Conservation (phyloP, 2,888 invertebrate species). For the Ferrisia virgata region DNA sequence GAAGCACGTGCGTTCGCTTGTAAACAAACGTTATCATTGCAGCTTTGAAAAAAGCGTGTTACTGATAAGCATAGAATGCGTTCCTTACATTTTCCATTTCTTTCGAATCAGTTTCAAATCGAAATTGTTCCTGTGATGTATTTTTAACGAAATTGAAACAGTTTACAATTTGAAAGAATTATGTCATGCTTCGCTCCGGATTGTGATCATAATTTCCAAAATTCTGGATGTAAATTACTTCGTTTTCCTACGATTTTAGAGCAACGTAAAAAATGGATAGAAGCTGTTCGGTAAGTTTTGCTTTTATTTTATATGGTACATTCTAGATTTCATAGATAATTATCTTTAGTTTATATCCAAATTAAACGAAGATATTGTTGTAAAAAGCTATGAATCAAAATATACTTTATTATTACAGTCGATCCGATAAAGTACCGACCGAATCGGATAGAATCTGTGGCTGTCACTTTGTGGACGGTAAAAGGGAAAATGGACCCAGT, state of each 20-base stretch:
- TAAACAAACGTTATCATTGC: too few species aligned
- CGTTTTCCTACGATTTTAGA: not conserved
- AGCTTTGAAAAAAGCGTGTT: too few species aligned
- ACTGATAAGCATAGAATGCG: too few species aligned
- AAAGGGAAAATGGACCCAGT: not conserved
- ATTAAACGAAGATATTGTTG: not conserved
- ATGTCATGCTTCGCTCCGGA: conserved; percentile 14
- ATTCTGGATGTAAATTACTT: not conserved
- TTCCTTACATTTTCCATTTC: too few species aligned
- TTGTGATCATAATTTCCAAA: not conserved
- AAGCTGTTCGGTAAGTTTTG: not conserved
- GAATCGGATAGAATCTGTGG: not conserved
- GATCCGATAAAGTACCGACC: not conserved
- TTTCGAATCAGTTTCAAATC: too few species aligned
- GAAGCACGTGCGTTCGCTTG: too few species aligned
- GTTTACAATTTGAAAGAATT: too few species aligned
- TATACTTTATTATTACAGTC: not conserved
- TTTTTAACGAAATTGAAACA: too few species aligned
- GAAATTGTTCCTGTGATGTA: too few species aligned
- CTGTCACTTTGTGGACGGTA: conserved; percentile 24
- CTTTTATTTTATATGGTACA: not conserved
- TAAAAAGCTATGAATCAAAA: not conserved
- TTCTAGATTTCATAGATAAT: not conserved
- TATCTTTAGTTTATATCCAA: not conserved
- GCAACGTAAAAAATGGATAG: conserved; percentile 23